A percentile compares a stretch with the other conserved stretches of the same genome.
Conservation (phyloP, 1,140 invertebrate species). For the Diachasmimorpha longicaudata region DNA sequence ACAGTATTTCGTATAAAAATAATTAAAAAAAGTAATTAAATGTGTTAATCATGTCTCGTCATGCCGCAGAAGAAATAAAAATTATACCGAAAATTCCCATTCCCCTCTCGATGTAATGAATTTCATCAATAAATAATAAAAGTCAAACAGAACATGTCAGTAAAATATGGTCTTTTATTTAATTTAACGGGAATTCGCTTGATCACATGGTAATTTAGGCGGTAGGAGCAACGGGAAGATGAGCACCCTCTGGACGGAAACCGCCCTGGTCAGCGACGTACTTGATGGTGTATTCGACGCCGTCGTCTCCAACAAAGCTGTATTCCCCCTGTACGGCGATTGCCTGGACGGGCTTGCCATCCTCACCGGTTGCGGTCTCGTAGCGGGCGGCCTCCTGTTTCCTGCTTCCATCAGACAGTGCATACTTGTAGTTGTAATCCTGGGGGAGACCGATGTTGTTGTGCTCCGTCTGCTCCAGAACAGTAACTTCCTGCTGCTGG, state of each 20-base stretch:
- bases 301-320: slow-evolving; percentile 67
- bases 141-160: too few relatives aligned
- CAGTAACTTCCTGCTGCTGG: slow-evolving; percentile 51
- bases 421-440: slow-evolving; percentile 53
- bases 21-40: too few relatives aligned
- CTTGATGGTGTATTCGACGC: slow-evolving; percentile 65
- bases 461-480: slow-evolving; percentile 39
- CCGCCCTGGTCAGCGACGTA: slow-evolving; percentile 73
- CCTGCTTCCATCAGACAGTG: slow-evolving; percentile 63
- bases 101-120: too few relatives aligned
- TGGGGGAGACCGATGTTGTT: slow-evolving; percentile 61
- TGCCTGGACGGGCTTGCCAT: slow-evolving; percentile 53
- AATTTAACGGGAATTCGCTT: too few relatives aligned
- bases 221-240: slow-evolving; percentile 48
- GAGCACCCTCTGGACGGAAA: slow-evolving; percentile 66
- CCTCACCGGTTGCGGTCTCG: slow-evolving; percentile 67
- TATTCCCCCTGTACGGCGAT: slow-evolving; percentile 68
- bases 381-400: slow-evolving; percentile 68
- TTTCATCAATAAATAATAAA: neutral
- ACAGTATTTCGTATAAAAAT: too few relatives aligned
- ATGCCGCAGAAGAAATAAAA: too few relatives aligned
- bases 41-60: too few relatives aligned
- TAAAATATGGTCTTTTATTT: too few relatives aligned
- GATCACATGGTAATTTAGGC: too few relatives aligned
- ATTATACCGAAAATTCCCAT: too few relatives aligned